Evolutionary conservation across 2,888 invertebrate species (phyloP), one percentile per base, ranked within the genome.

Genomic region (Baccha elongata): DNA sequence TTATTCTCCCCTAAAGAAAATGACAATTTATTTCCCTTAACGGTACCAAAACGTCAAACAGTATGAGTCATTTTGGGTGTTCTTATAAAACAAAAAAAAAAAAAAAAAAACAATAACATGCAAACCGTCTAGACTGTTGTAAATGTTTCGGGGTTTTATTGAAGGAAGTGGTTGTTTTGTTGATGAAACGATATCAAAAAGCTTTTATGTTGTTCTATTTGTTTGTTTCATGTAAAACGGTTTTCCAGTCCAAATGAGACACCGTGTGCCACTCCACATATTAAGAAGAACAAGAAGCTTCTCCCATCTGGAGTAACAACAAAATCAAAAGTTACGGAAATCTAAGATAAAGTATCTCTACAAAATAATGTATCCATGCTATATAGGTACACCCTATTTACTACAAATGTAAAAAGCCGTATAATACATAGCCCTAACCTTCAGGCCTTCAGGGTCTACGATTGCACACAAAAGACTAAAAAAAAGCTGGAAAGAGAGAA

Each of bases 401-500:
- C 60, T 64, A 0, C 10, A n/a, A 10, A 69, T 44, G 37, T 58
- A 23, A 40, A 71, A 19, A 60, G 44, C 29, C 17, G 71, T 71
- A 26, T 40, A 48, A 68, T 55, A 78, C 42, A 72, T 83, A 83
- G 73, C 83, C 78, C 78, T 83, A 83, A 78, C 83, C 83, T 83
- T 83, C 83, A 73, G 72, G 72, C 83, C 83, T 83, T 83, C 83
- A 73, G 72, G 72, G 60, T 81, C 53, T 76, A 48, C 8, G 53
- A 75, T 52, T 75, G 64, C 68, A 80, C 62, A 80, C 74, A 69
- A 72, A 71, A 71, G 78, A 67, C 78, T 48, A 32, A 29, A 64
- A 44, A 32, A 37, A 37, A 19, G 37, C 29, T 21, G 15, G 50
- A 6, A 29, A 64, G 48, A 15, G 48, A 13, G 48, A 42, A 42